Evolutionary conservation across 2,888 invertebrate species (phyloP).

Genomic region (Anoncus sp.): DNA sequence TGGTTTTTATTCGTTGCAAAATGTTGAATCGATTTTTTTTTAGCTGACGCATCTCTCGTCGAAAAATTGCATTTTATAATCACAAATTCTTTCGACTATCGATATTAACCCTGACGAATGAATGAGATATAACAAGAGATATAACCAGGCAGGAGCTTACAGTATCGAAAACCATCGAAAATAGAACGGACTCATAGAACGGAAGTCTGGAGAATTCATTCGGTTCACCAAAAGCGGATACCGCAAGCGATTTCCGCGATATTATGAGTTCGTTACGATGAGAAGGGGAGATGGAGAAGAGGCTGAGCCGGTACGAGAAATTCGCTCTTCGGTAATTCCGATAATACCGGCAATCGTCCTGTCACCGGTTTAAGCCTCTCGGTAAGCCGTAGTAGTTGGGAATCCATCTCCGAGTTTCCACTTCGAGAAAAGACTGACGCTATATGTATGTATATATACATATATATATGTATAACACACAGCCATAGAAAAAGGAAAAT

Average conservation of each 20-base stretch:
- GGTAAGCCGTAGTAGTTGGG: conserved; percentile 63
- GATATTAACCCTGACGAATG: conserved; percentile 12
- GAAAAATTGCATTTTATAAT: conserved; percentile 63
- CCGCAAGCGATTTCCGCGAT: conserved; percentile 73
- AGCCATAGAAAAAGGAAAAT: conserved; percentile 30
- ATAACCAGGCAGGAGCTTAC: conserved; percentile 29
- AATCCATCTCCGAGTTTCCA: conserved; percentile 56
- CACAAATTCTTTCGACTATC: too few relatives aligned
- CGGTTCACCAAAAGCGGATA: conserved; percentile 56
- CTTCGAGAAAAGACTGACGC: conserved; percentile 31
- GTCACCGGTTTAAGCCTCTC: conserved; percentile 79
- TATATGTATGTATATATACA: conserved; percentile 3
- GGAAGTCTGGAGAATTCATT: conserved; percentile 46
- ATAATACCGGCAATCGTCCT: conserved; percentile 81
- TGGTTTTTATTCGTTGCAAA: conserved; percentile 76
- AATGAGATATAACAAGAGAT: conserved; percentile 4
- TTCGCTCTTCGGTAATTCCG: conserved; percentile 79
- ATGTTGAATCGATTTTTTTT: conserved; percentile 31
- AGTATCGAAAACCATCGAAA: conserved; percentile 15
- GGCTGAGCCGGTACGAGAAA: conserved; percentile 66
- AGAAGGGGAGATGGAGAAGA: conserved; percentile 18
- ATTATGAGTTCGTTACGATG: conserved; percentile 77
- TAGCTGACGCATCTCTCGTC: conserved; percentile 66
- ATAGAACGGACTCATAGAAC: conserved; percentile 28
- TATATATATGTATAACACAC: conserved; percentile 8